Evolutionary conservation across 2,888 invertebrate genomes (phyloP), one percentile per base, ranked within the genome.

Genomic region (Caprella mutica): DNA sequence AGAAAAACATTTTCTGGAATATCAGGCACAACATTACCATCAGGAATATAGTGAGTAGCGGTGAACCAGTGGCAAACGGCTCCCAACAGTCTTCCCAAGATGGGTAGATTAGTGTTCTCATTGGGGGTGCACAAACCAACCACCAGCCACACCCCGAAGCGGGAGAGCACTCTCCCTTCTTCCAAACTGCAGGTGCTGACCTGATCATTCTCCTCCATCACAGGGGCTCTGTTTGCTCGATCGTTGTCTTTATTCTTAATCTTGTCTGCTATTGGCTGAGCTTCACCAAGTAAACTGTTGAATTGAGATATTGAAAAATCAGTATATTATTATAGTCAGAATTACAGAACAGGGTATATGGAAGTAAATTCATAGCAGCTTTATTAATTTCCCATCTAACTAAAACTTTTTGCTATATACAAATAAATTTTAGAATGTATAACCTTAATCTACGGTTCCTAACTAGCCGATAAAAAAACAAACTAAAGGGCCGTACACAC

Each of bases 61-160:
- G 97, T 91, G 77, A 97, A 99, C 98, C 98, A 98, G 73, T 97
- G 94, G 75, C 97, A 98, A 65, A 98, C 79, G 80, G 96, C 94
- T 29, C 93, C 89, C 51, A 98, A 78, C 68, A 99, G 79, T 62
- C 96, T 80, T 6, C 96, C 96, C 52, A 97, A 77, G 9, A 77
- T 74, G 64, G 52, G 58, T 14, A 50, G 42, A 2, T 61, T 56
- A 1, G 65, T 64, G 38, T 61, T 59, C 14, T 38, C 23, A 8
- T 56, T 57, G 4, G 64, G 65, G 33, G 74, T 72, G 66, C 77
- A 96, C 63, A 96, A 80, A 12, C 94, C 94, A 43, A 96, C 92
- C 71, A 98, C 80, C 66, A 98, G 76, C 94, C 97, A 97, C 55
- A 97, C 91, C 1, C 97, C 98, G 73, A 96, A 98, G 66, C 92